These are phyloP conservation scores for Paragorgia papillata DNA, from an alignment of 92 coral and sea anemone genomes.

Conservation along the genomic window DNA sequence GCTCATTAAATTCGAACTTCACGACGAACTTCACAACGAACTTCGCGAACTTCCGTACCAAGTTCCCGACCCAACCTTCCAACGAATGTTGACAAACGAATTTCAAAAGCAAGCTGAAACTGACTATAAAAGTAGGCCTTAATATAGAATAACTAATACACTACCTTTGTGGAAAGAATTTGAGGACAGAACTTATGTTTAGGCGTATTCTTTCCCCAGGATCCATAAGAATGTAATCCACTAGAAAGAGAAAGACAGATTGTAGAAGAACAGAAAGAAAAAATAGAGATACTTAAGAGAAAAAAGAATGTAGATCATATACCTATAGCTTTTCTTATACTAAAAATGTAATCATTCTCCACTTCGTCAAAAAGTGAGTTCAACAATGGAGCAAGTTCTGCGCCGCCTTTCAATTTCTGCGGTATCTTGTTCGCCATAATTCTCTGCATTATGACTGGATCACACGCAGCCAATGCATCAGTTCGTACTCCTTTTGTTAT, in stretches of 20 bases:
- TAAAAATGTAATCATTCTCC: conserved; percentile 77
- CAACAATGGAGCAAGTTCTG: conserved; percentile 78
- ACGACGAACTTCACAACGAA: no score
- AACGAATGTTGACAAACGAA: no score
- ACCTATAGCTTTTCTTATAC: conserved; percentile 93
- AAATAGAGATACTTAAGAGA: not conserved
- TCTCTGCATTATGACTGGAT: conserved; percentile 80
- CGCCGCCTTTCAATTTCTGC: conserved; percentile 60
- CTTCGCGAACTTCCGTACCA: no score
- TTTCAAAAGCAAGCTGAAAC: no score
- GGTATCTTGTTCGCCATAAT: conserved; percentile 81
- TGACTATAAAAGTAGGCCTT: not conserved
- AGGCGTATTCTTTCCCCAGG: conserved; percentile 80
- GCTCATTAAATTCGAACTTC: no score
- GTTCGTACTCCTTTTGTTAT: conserved; percentile 80
- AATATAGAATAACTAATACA: not conserved
- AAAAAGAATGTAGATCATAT: not conserved
- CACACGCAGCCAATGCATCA: conserved; percentile 82
- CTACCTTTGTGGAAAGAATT: conserved; percentile 84
- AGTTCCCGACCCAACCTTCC: no score
- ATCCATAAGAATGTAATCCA: conserved; percentile 91
- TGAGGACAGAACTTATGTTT: conserved; percentile 76
- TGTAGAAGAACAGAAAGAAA: not conserved
- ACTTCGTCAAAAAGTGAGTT: conserved; percentile 73
- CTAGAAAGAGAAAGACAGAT: conserved; percentile 47